Base-by-base conservation (phyloP, 2,888 invertebrate genomes). In the Polydrusus cervinus region DNA sequence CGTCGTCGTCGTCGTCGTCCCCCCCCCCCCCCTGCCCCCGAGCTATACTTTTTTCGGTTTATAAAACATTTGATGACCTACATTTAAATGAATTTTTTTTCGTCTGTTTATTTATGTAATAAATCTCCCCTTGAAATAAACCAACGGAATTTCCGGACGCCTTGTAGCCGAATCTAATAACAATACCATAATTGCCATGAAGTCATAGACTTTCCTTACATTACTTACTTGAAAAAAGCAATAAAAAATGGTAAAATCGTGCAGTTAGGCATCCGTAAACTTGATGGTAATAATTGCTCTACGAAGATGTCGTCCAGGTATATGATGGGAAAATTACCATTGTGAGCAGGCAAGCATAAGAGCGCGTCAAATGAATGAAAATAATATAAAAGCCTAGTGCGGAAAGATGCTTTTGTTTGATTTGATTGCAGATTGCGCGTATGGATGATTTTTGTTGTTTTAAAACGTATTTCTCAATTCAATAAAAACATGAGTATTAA, bases 331-430 rank as follows among this genome's bases (percentile, higher is more conserved):
- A 75, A 75, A 71, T 75, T 67, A 75, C 74, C 74, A 69, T 66
- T 51, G 60, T 64, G 75, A 57, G 65, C 75, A 75, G 61, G 72
- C 60, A 55, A 76, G 71, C 76, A 72, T 71, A 69, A 60, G 67
- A 72, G 43, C 71, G 71, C 65, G 71, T 71, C 72, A 72, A 72
- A 72, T 55, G 69, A 72, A 76, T 68, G 55, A 71, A 69, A 64
- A 69, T n/a, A n/a, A n/a, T 74, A 64, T 45, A 55, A 64, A 69
- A 40, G 57, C 73, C 47, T 9, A 10, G 51, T 18, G 69, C 72
- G 76, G 68, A 73, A 76, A 76, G 76, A 76, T 73, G 65, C 51
- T 69, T 64, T 73, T 73, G 73, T 76, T 65, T 53, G 76, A 76
- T 76, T 68, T 43, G 45, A 47, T 69, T 66, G 70, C n/a, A 20